phyloP scores from a whole-genome alignment of 2,888 invertebrate genomes.

The Euplagia quadripunctaria region DNA sequence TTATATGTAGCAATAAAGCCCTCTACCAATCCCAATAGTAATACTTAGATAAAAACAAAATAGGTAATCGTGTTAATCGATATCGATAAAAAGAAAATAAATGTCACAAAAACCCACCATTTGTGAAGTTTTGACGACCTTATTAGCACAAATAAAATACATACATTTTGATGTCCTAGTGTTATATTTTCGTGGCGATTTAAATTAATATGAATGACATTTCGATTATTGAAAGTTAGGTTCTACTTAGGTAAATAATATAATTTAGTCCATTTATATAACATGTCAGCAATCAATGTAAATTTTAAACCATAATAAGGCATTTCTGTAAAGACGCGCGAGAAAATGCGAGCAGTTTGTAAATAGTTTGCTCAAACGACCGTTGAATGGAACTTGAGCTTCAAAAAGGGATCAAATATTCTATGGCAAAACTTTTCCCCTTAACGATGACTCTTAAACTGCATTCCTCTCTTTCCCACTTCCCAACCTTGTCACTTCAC shows the following conservation, averaged over 20 bases:
- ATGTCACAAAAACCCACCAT: too few species aligned
- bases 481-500: neutral
- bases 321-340: neutral
- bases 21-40: too few species aligned
- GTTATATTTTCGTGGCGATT: too few species aligned
- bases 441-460: conserved; percentile 9
- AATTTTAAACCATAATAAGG: neutral
- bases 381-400: neutral
- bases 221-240: too few species aligned
- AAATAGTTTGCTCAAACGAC: conserved; percentile 7
- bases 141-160: too few species aligned
- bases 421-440: conserved; percentile 6
- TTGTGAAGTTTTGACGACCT: too few species aligned
- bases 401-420: conserved; percentile 1
- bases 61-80: too few species aligned
- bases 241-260: neutral
- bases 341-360: neutral
- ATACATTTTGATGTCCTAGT: too few species aligned
- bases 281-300: neutral
- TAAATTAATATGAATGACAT: too few species aligned
- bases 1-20: too few species aligned
- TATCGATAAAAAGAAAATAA: too few species aligned
- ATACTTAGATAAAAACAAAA: too few species aligned
- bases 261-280: neutral
- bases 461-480: conserved; percentile 12